Percentiles rank a stretch among this genome's conserved stretches.
Evolutionary conservation across 2,888 invertebrate species (phyloP).

Genomic region (Pachydiplax longipennis): DNA sequence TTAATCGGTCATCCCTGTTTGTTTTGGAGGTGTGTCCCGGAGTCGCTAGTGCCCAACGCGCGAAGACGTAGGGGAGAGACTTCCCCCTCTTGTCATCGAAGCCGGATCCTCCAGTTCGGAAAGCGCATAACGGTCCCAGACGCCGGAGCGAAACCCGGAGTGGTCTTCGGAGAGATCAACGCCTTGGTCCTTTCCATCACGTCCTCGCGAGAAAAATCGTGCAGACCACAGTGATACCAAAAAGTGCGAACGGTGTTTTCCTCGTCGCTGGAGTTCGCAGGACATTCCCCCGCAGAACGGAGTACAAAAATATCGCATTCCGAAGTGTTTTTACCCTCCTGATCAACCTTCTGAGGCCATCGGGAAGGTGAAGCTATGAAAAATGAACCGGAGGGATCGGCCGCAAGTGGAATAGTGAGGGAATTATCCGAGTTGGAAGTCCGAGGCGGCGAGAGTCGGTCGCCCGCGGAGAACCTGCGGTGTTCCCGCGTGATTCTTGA

Average conservation of each 20-base stretch:
- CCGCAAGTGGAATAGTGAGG: background rate
- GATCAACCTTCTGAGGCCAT: background rate
- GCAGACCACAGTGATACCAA: no score
- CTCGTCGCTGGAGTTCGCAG: no score
- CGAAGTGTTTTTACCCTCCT: background rate
- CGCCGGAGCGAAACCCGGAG: background rate
- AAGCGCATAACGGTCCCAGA: background rate
- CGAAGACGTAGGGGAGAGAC: background rate
- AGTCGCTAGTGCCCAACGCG: background rate
- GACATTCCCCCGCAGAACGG: background rate
- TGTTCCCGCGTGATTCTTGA: background rate
- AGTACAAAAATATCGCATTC: background rate
- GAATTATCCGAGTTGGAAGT: background rate
- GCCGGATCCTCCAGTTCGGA: background rate
- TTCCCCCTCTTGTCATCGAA: background rate
- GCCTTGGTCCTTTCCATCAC: background rate
- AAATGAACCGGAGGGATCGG: background rate
- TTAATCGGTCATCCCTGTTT: background rate
- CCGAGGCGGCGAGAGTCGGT: background rate
- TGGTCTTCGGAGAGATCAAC: background rate
- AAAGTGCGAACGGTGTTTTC: background rate
- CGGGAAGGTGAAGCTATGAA: background rate
- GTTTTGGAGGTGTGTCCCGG: background rate
- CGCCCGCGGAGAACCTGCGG: background rate
- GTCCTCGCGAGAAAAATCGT: background rate